Evolutionary conservation across 2,888 invertebrate species (phyloP).

Genomic region (Trichogramma evanescens): DNA sequence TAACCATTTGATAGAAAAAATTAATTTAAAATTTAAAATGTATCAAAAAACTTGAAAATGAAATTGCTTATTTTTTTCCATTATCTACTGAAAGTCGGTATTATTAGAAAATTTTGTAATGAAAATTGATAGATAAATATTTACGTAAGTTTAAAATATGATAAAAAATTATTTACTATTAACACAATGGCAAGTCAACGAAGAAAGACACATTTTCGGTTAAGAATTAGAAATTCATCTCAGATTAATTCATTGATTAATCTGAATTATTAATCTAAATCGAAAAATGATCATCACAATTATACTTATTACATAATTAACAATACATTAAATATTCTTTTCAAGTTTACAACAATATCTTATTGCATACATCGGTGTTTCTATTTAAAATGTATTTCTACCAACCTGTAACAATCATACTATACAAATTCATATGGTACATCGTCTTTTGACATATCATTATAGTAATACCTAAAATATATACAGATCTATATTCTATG

Average conservation of each 20-base stretch:
- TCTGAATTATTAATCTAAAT: conserved; percentile 1
- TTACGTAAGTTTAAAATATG: conserved; percentile 2
- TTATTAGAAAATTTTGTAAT: conserved; percentile 9
- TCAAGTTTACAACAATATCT: conserved; percentile 16
- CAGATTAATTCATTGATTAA: conserved; percentile 8
- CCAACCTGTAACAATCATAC: too few relatives aligned
- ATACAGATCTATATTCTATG: conserved; percentile 17
- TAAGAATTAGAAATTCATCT: not conserved
- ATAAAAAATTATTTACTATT: conserved; percentile 3
- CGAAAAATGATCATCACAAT: conserved; percentile 3
- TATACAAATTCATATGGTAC: not conserved
- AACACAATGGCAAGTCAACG: conserved; percentile 14
- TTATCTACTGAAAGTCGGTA: conserved; percentile 5
- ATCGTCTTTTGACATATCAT: conserved; percentile 1
- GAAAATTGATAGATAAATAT: conserved; percentile 8
- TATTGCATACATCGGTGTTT: conserved; percentile 12
- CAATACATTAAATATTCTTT: conserved; percentile 14
- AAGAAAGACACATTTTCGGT: conserved; percentile 11
- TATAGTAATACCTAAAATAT: conserved; percentile 17
- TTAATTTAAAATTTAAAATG: not conserved
- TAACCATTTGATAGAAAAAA: too few relatives aligned
- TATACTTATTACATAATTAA: conserved; percentile 12
- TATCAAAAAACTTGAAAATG: not conserved
- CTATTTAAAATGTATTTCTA: conserved; percentile 1
- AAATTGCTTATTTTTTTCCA: conserved; percentile 3